Percentiles rank a stretch among this genome's conserved stretches.
These are phyloP conservation scores for Oikopleura dioica DNA, from an alignment of 23 tunicate genomes.

Conservation along the genomic window DNA sequence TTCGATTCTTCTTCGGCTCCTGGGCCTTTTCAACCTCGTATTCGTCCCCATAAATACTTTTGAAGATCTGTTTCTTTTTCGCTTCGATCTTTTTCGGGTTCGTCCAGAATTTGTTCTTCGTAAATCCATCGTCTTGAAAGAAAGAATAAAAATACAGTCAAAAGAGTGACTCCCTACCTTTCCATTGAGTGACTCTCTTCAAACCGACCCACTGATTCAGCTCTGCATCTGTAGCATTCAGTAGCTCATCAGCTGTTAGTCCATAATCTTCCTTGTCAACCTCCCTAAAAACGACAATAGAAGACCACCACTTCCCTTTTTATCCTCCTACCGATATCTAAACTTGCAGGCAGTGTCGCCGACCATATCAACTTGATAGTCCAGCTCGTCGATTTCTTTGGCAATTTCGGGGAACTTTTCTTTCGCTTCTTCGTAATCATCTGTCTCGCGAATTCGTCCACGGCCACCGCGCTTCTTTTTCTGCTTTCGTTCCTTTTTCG, in stretches of 20 bases:
- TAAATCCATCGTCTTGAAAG: background rate
- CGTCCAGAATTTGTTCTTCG: constrained; percentile 1
- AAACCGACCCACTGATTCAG: background rate
- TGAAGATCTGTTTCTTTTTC: background rate
- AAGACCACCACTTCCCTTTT: background rate
- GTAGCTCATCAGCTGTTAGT: background rate
- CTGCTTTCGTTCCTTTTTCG: background rate
- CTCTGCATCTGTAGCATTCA: background rate
- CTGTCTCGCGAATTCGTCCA: background rate
- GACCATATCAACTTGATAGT: constrained; percentile 10
- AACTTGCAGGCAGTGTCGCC: constrained; percentile 1
- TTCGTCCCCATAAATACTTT: background rate
- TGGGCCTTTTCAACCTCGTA: background rate
- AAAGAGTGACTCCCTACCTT: no score
- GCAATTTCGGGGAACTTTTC: constrained; percentile 12
- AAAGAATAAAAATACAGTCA: no score
- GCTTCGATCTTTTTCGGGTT: background rate
- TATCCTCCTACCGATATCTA: background rate
- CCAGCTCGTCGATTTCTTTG: background rate
- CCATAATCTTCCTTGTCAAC: background rate
- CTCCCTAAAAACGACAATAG: background rate
- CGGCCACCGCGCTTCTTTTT: background rate
- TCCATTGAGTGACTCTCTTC: background rate
- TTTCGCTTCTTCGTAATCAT: background rate
- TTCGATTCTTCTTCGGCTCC: background rate